Evolutionary conservation across 1,140 invertebrate genomes (phyloP).

Genomic region (Lasioglossum albipes): DNA sequence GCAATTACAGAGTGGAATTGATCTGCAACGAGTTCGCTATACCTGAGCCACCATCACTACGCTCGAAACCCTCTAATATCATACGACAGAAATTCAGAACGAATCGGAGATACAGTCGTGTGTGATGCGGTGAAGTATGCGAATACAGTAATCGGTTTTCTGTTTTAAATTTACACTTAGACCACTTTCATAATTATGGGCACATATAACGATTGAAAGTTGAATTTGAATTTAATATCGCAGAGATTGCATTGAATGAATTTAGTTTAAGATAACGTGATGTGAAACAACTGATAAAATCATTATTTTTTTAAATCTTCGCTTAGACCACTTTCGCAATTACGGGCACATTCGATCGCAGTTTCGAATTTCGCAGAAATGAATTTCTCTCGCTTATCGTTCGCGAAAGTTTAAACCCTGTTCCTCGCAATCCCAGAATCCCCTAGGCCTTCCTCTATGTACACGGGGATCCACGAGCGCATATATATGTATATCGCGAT

Average conservation of each 20-base stretch:
- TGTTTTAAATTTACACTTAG: no score
- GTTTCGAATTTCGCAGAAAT: no score
- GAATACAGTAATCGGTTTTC: background rate
- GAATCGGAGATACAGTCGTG: background rate
- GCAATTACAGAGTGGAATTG: slow-evolving; percentile 20
- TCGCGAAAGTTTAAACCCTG: background rate
- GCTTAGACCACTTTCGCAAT: no score
- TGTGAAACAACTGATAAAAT: no score
- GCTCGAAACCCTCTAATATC: background rate
- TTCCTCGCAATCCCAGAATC: background rate
- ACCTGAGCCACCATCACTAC: background rate
- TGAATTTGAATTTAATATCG: no score
- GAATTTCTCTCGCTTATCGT: background rate
- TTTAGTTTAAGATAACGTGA: no score
- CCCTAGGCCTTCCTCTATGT: background rate
- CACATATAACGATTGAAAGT: no score
- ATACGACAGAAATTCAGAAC: background rate
- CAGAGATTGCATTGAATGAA: no score
- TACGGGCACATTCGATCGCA: no score
- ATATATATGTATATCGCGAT: slow-evolving; percentile 2
- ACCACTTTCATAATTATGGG: no score
- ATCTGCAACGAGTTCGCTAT: background rate
- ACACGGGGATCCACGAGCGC: background rate
- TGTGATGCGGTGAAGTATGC: background rate
- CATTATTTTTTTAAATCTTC: no score